These are phyloP conservation scores for Otolemur garnettii DNA, from an alignment of 2,113 vertebrate species.

Conservation along the genomic window DNA sequence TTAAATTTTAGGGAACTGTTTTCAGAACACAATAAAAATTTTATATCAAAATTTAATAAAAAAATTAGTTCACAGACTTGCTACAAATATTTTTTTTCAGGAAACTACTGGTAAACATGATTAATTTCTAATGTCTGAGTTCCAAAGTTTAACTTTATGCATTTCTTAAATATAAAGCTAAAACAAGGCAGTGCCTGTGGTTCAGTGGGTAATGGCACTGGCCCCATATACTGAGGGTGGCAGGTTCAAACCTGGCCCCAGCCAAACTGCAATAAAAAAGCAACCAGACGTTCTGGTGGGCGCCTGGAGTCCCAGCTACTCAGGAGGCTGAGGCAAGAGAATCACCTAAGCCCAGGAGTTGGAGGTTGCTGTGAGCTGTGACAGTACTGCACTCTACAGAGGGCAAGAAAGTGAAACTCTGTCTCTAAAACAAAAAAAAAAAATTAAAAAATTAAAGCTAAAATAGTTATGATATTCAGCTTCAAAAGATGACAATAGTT, in stretches of 20 bases:
- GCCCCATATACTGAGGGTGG: too few species aligned
- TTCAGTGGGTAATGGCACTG: too few species aligned
- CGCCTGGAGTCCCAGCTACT: too few species aligned
- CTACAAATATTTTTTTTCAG: not conserved
- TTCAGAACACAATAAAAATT: not conserved
- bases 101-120: not conserved
- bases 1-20: not conserved
- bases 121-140: not conserved
- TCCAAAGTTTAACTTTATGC: not conserved
- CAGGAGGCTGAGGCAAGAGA: too few species aligned
- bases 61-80: not conserved
- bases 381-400: too few species aligned
- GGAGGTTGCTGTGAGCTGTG: too few species aligned
- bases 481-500: slow-evolving; percentile 79
- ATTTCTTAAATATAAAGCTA: slow-evolving; percentile 76
- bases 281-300: too few species aligned
- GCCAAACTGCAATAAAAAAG: too few species aligned
- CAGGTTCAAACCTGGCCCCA: too few species aligned
- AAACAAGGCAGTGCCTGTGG: slow-evolving; percentile 46
- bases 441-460: slow-evolving; percentile 16
- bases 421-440: too few species aligned
- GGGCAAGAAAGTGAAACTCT: too few species aligned
- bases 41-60: slow-evolving; percentile 32
- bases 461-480: slow-evolving; percentile 77
- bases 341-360: too few species aligned